Evolutionary conservation across 2,113 vertebrate genomes (phyloP), one percentile per base, ranked within the genome.

Genomic region (Ageneiosus marmoratus): DNA sequence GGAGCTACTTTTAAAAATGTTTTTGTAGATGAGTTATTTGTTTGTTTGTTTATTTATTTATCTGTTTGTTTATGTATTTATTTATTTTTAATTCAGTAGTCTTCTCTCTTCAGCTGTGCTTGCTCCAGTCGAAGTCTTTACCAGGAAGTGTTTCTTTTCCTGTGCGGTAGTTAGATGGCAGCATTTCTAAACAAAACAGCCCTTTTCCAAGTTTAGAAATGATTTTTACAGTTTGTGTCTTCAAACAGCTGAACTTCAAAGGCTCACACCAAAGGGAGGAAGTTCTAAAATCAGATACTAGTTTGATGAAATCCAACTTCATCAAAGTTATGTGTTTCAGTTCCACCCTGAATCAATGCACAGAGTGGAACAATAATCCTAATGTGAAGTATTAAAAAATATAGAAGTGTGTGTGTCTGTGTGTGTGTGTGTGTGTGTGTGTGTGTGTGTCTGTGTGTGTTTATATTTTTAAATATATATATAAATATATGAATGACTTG

Each of bases 61-160:
- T 24, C 24, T 55, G 7, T 24, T 13, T 27, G 27, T 12, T n/a
- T n/a, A n/a, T n/a, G n/a, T n/a, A n/a, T n/a, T n/a, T n/a, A n/a
- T n/a, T n/a, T n/a, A n/a, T 41, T 41, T 41, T 41, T 3, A 41
- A 41, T 62, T 37, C 9, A 22, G 32, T 22, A 1, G 16, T 7
- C 16, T 9, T 9, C 63, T 37, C 63, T 20, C 2, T 37, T 67
- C 63, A 65, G 62, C 60, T 67, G 34, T 12, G 9, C 62, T 86
- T 70, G 24, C 62, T 70, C 84, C 60, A 67, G 44, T 63, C 29
- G n/a, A 18, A 73, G 8, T 67, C 65, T 73, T 70, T 50, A 46
- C 50, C 56, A 79, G 83, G 56, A 86, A 83, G 76, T 82, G 9
- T 77, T 86, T 62, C 51, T 62, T 84, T 85, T 87, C 82, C 53